Evolutionary conservation across 2,888 invertebrate species (phyloP), one percentile per base, ranked within the genome.

Genomic region (Euphydryas editha): DNA sequence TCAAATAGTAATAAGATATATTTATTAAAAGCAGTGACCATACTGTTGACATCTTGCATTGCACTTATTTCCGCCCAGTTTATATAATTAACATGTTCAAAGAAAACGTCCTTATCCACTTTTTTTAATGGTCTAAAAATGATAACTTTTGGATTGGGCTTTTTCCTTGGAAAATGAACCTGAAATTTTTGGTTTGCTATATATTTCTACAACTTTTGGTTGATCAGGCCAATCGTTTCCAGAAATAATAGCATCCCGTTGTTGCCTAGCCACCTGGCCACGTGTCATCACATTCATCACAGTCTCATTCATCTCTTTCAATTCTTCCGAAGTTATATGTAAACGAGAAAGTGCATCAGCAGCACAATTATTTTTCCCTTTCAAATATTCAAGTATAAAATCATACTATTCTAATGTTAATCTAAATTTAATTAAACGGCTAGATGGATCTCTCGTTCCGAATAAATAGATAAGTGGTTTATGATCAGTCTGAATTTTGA

Each of bases 331-430:
- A 10, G 64, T 65, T 1, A 72, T 47, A 55, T 0, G 5, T 17
- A 73, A 65, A 17, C 73, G 18, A 5, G 73, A 72, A 36, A 73
- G 67, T 4, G 67, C 71, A 44, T 74, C 71, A 24, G 72, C 70
- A 10, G 42, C 66, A 4, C 44, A 57, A 51, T 73, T 73, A 1
- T 70, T 55, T 30, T 17, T 44, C 1, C 71, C 72, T 64, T 71
- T 71, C 8, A 71, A 24, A 44, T 72, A 72, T 13, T 44, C 57
- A 11, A 72, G 46, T 37, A 55, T 42, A 67, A 59, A 72, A 65
- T 72, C 54, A 59, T 74, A 74, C 54, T 73, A 69, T 24, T 24
- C 2, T 24, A 24, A 24, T 24, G 24, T 39, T 39, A 60, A 37
- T 46, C 36, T 55, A 24, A 62, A 39, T 47, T 49, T 57, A 56